Percentiles rank a stretch among this genome's conserved stretches.
These are phyloP conservation scores for Gyrodactylus bullatarudis DNA, from an alignment of 1,140 invertebrate genomes.

Conservation along the genomic window DNA sequence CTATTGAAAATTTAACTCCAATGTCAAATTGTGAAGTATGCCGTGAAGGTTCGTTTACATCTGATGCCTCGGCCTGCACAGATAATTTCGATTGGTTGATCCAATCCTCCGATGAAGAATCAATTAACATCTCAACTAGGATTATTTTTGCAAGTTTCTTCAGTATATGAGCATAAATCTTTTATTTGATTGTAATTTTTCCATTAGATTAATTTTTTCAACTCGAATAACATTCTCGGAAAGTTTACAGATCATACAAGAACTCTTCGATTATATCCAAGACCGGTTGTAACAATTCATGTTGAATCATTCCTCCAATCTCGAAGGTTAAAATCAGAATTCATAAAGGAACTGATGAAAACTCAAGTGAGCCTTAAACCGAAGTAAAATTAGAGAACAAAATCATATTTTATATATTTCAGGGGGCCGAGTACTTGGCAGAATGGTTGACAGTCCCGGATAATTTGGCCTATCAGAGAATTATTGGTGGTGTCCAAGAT, in stretches of 20 bases:
- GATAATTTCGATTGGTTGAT: neutral
- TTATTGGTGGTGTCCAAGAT: conserved; percentile 71
- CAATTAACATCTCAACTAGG: neutral
- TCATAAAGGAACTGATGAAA: conserved; percentile 1
- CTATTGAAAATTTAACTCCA: neutral
- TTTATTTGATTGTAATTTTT: neutral
- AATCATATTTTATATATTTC: neutral
- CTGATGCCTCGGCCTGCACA: neutral
- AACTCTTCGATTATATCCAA: neutral
- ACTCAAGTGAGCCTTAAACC: conserved; percentile 3
- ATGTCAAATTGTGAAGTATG: neutral
- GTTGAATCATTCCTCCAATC: neutral
- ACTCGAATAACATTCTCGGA: conserved; percentile 2
- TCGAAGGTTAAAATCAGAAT: neutral
- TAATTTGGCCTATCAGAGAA: conserved; percentile 73
- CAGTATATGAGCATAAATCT: neutral
- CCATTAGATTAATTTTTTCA: conserved; percentile 3
- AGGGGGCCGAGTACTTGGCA: conserved; percentile 77
- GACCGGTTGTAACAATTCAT: conserved; percentile 1
- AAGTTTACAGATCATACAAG: neutral
- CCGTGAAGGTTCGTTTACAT: neutral
- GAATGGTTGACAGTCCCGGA: conserved; percentile 83
- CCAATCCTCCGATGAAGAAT: neutral
- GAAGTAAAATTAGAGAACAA: neutral
- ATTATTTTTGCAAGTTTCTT: neutral